A percentile compares a stretch with the other conserved stretches of the same genome.
phyloP scores from a whole-genome alignment of 2,113 vertebrate genomes.

The Hymenochirus boettgeri region DNA sequence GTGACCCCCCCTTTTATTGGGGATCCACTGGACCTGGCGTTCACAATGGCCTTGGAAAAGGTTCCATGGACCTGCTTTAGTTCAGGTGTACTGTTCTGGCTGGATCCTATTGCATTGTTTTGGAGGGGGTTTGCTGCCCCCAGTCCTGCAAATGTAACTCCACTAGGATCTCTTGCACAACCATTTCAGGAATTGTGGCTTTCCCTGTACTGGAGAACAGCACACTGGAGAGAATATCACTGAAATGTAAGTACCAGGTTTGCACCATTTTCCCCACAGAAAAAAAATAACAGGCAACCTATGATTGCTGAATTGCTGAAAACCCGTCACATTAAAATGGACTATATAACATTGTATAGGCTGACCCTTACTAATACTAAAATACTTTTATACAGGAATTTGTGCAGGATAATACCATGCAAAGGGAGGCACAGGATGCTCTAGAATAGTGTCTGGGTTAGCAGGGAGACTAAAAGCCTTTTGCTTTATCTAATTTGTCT shows the following conservation, averaged over 20 bases:
- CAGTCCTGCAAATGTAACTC: conserved; percentile 74
- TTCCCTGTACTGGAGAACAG: conserved; percentile 77
- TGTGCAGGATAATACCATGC: too few species aligned
- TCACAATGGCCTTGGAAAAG: conserved; percentile 69
- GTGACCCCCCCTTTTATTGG: not conserved
- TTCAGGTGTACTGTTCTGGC: conserved; percentile 68
- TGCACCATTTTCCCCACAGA: not conserved
- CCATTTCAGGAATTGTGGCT: conserved; percentile 64
- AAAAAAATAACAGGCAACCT: too few species aligned
- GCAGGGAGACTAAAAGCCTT: conserved; percentile 48
- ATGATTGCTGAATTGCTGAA: too few species aligned
- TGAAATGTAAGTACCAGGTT: conserved; percentile 83
- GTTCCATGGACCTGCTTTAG: conserved; percentile 63
- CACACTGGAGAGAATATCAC: conserved; percentile 84
- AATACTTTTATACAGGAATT: too few species aligned
- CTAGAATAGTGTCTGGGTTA: conserved; percentile 44
- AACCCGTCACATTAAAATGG: too few species aligned
- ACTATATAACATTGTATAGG: too few species aligned
- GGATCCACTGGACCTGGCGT: conserved; percentile 45
- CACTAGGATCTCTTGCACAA: conserved; percentile 77
- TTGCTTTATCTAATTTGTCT: conserved; percentile 53
- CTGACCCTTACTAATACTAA: too few species aligned
- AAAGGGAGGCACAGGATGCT: conserved; percentile 45
- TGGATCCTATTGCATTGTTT: conserved; percentile 64
- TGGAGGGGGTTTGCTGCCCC: conserved; percentile 71